Base-by-base conservation (phyloP, 2,888 invertebrate genomes). In the Pammene aurita region DNA sequence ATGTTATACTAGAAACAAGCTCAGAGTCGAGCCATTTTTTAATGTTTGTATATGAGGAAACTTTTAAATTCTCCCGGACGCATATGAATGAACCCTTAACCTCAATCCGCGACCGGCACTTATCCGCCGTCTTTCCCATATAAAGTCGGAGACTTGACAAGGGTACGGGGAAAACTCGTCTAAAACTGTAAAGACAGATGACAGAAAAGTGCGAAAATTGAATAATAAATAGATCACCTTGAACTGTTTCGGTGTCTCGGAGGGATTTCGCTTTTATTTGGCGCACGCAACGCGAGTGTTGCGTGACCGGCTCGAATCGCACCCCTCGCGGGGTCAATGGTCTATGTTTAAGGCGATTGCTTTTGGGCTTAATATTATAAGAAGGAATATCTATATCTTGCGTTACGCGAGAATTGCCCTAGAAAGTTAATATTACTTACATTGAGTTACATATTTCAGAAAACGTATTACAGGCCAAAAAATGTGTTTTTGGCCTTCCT, bases 311-410 rank as follows among this genome's bases (percentile, higher is more conserved):
- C 52, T 38, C 42, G 35, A 41, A 57, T 64, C 52, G 64, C 68
- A 58, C 64, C 57, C 52, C 42, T 52, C 35, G 52, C 46, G 46
- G 61, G 48, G 62, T 50, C 38, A 63, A 62, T 57, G 56, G 48
- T 34, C 62, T 62, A 4, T 16, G 48, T 9, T 9, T 41, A 41
- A 62, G 38, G 41, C 50, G 62, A 50, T 48, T 70, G 72, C 73
- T 56, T 65, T 68, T 60, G 62, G 60, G 57, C 67, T 67, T 65
- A 54, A 66, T 71, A 72, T 71, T 69, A 69, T 74, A 69, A 73
- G 71, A 65, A 73, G 68, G 72, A 26, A 58, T 56, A 64, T 70
- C 26, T 26, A 26, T 2, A 26, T 38, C 9, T 38, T 38, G 38
- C 38, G 38, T 2, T 1, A 38, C 38, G 7, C 7, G 7, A 38